phyloP scores from a whole-genome alignment of 1,140 invertebrate genomes.

The Oncopeltus fasciatus region DNA sequence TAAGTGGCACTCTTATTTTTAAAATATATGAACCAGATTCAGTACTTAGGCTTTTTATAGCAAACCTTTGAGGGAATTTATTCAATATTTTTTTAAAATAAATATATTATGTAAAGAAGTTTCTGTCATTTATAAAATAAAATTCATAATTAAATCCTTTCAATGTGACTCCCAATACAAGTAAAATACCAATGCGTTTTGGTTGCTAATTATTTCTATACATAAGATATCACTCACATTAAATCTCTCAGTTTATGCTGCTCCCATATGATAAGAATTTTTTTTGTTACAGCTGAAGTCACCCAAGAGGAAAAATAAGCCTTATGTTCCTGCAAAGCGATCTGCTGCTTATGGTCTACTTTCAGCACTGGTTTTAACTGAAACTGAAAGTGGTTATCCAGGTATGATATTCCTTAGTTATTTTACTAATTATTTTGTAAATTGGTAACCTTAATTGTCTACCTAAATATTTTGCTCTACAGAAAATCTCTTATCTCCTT shows the following conservation, averaged over 20 bases:
- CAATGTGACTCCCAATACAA: too few relatives aligned
- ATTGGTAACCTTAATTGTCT: too few relatives aligned
- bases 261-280: too few relatives aligned
- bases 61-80: not conserved
- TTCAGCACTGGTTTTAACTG: not conserved
- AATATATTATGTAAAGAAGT: not conserved
- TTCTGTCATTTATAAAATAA: not conserved
- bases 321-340: not conserved
- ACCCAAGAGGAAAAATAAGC: slow-evolving; percentile 1
- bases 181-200: too few relatives aligned
- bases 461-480: too few relatives aligned
- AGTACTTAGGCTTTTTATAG: not conserved
- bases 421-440: too few relatives aligned
- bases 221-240: too few relatives aligned
- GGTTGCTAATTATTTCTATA: too few relatives aligned
- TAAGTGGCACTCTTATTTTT: not conserved
- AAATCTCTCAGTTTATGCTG: too few relatives aligned
- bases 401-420: too few relatives aligned
- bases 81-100: not conserved
- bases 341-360: slow-evolving; percentile 2
- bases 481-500: too few relatives aligned
- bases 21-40: not conserved
- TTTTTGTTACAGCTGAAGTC: not conserved
- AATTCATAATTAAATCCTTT: too few relatives aligned
- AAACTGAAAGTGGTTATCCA: not conserved